Evolutionary conservation across 2,797 vertebrate species (phyloP), one percentile per base, ranked within the genome.

Genomic region (Sternarchorhynchus goeldii): DNA sequence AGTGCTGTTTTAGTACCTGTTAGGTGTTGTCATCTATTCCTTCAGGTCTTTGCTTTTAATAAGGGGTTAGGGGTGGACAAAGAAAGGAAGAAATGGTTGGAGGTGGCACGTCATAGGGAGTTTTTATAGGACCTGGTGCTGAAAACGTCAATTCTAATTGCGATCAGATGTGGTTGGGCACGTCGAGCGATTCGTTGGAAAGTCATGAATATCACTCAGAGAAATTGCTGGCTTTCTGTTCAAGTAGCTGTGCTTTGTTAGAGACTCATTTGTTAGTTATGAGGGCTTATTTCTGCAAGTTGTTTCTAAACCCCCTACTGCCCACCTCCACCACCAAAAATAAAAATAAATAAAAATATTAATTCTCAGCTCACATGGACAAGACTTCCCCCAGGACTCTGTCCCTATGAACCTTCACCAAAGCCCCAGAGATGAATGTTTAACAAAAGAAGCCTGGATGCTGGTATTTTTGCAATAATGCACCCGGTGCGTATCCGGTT

Each of bases 401-500:
- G 60, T 70, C 78, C 34, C 36, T 7, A 20, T 57, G 53, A 60
- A 81, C 65, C 65, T 75, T 36, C 32, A 65, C 60, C 74, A 17
- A 63, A 29, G 45, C 80, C 82, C 89, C 89, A 85, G 81, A 73
- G 70, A 76, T 78, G 86, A 84, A 87, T 77, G 86, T 88, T 89
- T 88, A 92, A 93, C 90, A 93, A 93, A 94, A 88, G 90, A 90
- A 83, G 78, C 86, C 88, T 88, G 73, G 76, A 83, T 84, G 85
- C 87, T 89, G 89, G 85, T 88, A 86, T 91, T 92, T 50, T 92
- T 90, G 88, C 90, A 91, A 90, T 88, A 89, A 87, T 86, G 90
- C 85, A 86, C 83, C 89, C 82, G 83, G 78, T 88, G 82, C 89
- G 93, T 94, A 90, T 96, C 93, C 93, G 87, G 91, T 96, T 96